These are phyloP conservation scores for Bombus impatiens DNA, from an alignment of 1,140 invertebrate species.

Conservation along the genomic window DNA sequence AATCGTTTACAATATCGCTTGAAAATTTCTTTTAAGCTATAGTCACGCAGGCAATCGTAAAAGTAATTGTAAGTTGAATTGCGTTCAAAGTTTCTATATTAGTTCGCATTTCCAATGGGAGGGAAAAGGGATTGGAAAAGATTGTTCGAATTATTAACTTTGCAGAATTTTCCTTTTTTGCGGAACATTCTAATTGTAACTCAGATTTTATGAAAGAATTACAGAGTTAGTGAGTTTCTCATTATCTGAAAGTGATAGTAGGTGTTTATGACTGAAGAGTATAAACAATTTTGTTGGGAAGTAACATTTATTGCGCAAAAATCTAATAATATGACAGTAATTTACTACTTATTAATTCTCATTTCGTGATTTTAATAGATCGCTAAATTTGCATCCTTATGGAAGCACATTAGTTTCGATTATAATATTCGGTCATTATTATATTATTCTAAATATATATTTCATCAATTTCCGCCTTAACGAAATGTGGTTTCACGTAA, in stretches of 20 bases:
- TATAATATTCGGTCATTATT: not conserved
- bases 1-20: not conserved
- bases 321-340: not conserved
- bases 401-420: not conserved
- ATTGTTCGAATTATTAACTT: not conserved
- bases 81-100: constrained; percentile 10
- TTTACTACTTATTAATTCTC: no score
- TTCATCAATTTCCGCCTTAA: constrained; percentile 65
- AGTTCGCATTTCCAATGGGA: not conserved
- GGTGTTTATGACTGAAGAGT: not conserved
- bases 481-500: constrained; percentile 69
- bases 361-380: not conserved
- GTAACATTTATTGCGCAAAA: not conserved
- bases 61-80: constrained; percentile 20
- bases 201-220: not conserved
- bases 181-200: not conserved
- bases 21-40: not conserved
- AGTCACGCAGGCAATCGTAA: not conserved
- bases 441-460: not conserved
- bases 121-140: not conserved
- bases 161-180: not conserved
- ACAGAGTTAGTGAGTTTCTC: not conserved
- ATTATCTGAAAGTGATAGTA: not conserved
- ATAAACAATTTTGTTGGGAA: no score
- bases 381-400: not conserved